A percentile compares a stretch with the other conserved stretches of the same genome.
Conservation (phyloP, 92 coral and sea anemone species). For the Actinernus sp. region DNA sequence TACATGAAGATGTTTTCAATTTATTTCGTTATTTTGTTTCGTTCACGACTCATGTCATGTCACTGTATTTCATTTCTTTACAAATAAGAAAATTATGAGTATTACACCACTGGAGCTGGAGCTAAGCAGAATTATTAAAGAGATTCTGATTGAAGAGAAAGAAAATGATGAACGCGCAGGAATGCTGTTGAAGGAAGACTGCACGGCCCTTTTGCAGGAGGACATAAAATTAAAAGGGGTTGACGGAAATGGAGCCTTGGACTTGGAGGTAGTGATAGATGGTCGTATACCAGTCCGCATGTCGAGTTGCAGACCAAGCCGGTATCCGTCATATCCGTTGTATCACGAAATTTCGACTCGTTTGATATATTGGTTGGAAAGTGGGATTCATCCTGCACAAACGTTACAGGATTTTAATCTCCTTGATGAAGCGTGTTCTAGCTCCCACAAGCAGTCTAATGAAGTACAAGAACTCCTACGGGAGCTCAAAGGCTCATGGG, state of each 20-base stretch:
- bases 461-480: constrained; percentile 17
- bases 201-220: constrained; percentile 1
- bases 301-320: too few species aligned
- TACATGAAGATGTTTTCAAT: too few species aligned
- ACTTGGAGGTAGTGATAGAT: too few species aligned
- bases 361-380: constrained; percentile 60
- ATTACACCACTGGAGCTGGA: too few species aligned
- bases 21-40: too few species aligned
- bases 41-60: too few species aligned
- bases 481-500: constrained; percentile 51
- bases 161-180: background rate
- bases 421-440: constrained; percentile 42
- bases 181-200: background rate
- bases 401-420: constrained; percentile 36
- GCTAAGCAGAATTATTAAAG: background rate
- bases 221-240: background rate
- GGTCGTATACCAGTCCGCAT: too few species aligned
- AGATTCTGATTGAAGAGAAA: background rate
- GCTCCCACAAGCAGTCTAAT: background rate
- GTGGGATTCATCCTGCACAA: constrained; percentile 34
- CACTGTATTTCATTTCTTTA: too few species aligned
- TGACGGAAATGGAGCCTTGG: background rate
- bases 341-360: constrained; percentile 62
- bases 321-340: constrained; percentile 72
- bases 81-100: too few species aligned